Evolutionary conservation across 2,113 vertebrate species (phyloP), one percentile per base, ranked within the genome.

Genomic region (Cichladusa arquata): DNA sequence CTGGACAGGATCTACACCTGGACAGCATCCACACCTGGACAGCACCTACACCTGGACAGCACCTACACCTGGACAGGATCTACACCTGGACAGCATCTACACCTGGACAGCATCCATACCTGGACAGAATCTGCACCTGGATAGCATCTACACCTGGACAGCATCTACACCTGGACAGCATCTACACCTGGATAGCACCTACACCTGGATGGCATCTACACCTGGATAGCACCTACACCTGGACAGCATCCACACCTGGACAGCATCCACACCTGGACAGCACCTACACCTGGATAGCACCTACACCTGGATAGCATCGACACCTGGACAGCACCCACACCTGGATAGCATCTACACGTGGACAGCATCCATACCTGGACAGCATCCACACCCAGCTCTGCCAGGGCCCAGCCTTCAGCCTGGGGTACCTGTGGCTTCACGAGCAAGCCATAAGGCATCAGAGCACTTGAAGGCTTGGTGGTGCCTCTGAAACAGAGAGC

Each of bases 281-380:
- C 33, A 33, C 25, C 94, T 93, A 91, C n/a, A 6, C 70, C 94
- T 85, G 90, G 76, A n/a, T 50, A 25, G 18, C 33, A 33, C 25
- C 94, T 93, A 91, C n/a, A 6, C 66, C 94, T 85, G 90, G 76
- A n/a, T 50, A 25, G 19, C 33, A 33, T 28, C 94, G 93, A 91
- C n/a, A 6, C 66, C 94, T 85, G 90, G 76, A n/a, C 54, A 25
- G 19, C 33, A 33, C 25, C 94, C 93, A 91, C 31, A 6, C 66
- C 94, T 85, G 90, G 76, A n/a, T 50, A 25, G 19, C 33, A 33
- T 25, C 36, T 36, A 93, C 94, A 91, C n/a, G 5, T 85, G 90
- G 76, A n/a, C 54, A 25, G 19, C 33, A 33, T 25, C 94, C 93
- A 91, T 31, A 6, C 6, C 94, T 85, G 90, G 76, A 36, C 54